Conservation (phyloP, 2,113 vertebrate genomes). For the Neolamprologus kungweensis region DNA sequence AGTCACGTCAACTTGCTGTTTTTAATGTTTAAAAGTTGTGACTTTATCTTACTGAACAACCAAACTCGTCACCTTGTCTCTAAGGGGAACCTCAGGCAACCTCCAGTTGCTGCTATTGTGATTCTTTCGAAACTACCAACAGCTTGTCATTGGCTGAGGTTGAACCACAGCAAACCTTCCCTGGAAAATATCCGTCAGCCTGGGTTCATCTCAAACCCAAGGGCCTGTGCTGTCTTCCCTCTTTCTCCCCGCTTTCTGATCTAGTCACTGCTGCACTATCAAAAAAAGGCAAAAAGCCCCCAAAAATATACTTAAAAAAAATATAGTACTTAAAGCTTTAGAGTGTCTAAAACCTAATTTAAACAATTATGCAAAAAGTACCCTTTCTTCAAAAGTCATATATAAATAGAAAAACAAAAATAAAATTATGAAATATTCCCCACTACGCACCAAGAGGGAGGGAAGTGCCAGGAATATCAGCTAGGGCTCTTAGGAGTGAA, state of each 20-base stretch:
- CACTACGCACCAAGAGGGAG: background rate
- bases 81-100: rapidly evolving
- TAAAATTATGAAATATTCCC: background rate
- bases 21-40: background rate
- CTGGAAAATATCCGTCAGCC: rapidly evolving
- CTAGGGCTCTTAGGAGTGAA: background rate
- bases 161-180: background rate
- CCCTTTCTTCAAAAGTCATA: background rate
- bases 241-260: background rate
- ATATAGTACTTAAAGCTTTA: background rate
- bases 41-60: background rate
- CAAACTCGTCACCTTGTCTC: background rate
- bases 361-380: background rate
- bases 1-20: rapidly evolving
- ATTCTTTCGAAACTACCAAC: background rate
- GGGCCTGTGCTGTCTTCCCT: rapidly evolving
- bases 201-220: background rate
- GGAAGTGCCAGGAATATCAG: background rate
- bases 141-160: rapidly evolving
- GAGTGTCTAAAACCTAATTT: background rate
- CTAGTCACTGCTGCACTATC: rapidly evolving
- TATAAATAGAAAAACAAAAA: background rate
- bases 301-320: rapidly evolving
- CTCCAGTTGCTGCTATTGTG: background rate
- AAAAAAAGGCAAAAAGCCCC: background rate